A percentile compares a stretch with the other conserved stretches of the same genome.
These are phyloP conservation scores for Leptinotarsa peninsularis DNA, from an alignment of 2,888 invertebrate genomes.

Conservation along the genomic window DNA sequence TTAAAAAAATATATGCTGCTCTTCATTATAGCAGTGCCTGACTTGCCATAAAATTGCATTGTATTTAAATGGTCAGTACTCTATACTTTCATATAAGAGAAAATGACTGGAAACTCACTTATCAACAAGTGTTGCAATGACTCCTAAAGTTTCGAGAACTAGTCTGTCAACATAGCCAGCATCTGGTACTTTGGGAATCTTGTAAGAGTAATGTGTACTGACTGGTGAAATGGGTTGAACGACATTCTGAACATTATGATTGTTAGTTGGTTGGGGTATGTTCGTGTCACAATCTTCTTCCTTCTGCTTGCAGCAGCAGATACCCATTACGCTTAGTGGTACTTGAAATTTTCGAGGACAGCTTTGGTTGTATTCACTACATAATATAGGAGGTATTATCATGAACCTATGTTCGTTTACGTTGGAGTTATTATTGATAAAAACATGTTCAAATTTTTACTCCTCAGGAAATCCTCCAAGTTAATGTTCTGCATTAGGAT, in stretches of 20 bases:
- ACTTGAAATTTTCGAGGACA: conserved; percentile 32
- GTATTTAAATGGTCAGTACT: background rate
- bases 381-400: conserved; percentile 47
- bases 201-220: conserved; percentile 54
- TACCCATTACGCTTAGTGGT: conserved; percentile 73
- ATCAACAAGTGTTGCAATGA: conserved; percentile 86
- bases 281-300: conserved; percentile 69
- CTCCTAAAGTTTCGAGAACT: conserved; percentile 82
- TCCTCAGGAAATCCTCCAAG: conserved; percentile 41
- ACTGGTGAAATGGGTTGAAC: conserved; percentile 57
- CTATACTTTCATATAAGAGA: conserved; percentile 1
- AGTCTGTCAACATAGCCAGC: conserved; percentile 76
- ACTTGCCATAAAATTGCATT: background rate
- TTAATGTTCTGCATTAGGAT: conserved; percentile 44
- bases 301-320: conserved; percentile 81
- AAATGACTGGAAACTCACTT: conserved; percentile 72
- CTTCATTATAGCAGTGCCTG: no score
- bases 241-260: conserved; percentile 41
- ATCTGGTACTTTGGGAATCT: conserved; percentile 55
- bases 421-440: conserved; percentile 60
- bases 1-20: no score
- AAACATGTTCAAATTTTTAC: conserved; percentile 55
- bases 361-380: conserved; percentile 49
- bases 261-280: conserved; percentile 58
- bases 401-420: conserved; percentile 50